Evolutionary conservation across 2,888 invertebrate species (phyloP), one percentile per base, ranked within the genome.

Genomic region (Hoplodrina blanda): DNA sequence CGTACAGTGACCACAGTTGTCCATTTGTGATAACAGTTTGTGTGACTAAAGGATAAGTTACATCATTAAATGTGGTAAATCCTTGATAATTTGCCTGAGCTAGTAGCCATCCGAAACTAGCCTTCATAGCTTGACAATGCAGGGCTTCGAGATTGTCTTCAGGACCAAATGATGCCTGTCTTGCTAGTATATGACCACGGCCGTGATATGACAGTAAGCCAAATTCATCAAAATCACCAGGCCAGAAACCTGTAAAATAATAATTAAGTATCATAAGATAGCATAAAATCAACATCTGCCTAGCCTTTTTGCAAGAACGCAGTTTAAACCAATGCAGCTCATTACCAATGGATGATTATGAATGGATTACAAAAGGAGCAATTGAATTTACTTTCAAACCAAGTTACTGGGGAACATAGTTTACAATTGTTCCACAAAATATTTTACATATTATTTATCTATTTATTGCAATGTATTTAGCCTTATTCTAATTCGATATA

Each of bases 21-120:
- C 99, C 99, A 93, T 99, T 98, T 0, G 99, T 98, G 52, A 99
- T 96, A 17, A 99, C 95, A 19, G 98, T 97, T 96, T 99, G 99
- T 5, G 98, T 98, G 0, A 97, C 97, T 68, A 99, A 91, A 0
- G 99, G 99, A 91, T 99, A 99, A 0, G 98, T 98, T 20, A 99
- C 85, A 81, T 99, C 99, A 84, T 98, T 98, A 89, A 97, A 98
- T 19, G 98, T 98, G 49, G 98, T 98, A 91, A 99, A 99, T 30
- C 99, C 98, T 92, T 98, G 97, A 90, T 97, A 97, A 89, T 97
- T 97, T 3, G 99, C 98, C 92, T 98, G 98, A 0, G 97, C 97
- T 74, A 97, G 91, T 0, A 98, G 93, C 98, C 98, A 98, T 1
- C 97, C 97, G 89, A 98, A 99, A 53, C 98, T 98, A 2, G 97